phyloP scores from a whole-genome alignment of 2,797 vertebrate species.

The Acropternis orthonyx region DNA sequence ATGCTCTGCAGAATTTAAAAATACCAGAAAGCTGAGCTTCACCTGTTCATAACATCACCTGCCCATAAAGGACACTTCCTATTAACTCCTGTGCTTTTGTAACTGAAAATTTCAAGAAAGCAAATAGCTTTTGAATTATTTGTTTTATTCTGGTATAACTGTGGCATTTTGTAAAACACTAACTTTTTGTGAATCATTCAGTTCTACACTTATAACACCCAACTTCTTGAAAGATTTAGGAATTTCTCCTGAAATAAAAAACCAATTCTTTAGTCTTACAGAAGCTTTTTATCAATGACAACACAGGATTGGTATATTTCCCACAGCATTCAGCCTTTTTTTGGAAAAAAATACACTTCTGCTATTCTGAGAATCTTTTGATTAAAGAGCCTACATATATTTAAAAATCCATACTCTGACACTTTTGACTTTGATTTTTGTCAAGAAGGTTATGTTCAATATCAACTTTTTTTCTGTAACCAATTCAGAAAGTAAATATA shows the following conservation, averaged over 20 bases:
- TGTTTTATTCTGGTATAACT: neutral
- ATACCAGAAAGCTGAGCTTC: neutral
- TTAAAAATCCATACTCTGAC: constrained; percentile 48
- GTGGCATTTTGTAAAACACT: neutral
- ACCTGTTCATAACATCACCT: neutral
- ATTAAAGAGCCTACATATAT: constrained; percentile 29
- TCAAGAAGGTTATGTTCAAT: constrained; percentile 1
- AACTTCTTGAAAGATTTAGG: neutral
- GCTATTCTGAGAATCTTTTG: constrained; percentile 62
- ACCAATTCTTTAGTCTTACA: neutral
- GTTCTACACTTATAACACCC: neutral
- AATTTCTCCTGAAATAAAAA: neutral
- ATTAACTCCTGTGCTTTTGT: neutral
- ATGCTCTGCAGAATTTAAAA: neutral
- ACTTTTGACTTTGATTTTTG: neutral
- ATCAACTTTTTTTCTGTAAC: neutral
- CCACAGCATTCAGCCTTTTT: neutral
- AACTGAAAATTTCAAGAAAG: neutral
- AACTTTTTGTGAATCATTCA: neutral
- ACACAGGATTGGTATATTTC: neutral
- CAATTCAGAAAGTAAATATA: neutral
- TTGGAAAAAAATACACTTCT: neutral
- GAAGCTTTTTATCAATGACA: constrained; percentile 1
- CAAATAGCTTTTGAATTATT: neutral
- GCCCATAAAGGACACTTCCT: neutral